Conservation (phyloP, 2,113 vertebrate genomes). For the Myanophis thanlyinensis region DNA sequence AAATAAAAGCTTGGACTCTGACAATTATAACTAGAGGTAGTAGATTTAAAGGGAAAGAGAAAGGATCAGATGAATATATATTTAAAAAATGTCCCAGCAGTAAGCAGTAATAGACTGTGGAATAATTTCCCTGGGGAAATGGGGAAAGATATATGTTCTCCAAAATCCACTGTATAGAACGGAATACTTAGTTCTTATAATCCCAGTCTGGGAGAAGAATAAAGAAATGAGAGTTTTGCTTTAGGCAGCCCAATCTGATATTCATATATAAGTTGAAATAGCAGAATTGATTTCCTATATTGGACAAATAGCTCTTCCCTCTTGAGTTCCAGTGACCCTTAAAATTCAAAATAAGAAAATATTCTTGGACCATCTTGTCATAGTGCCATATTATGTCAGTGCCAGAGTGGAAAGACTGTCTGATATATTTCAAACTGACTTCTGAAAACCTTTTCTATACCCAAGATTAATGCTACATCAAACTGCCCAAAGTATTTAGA, state of each 20-base stretch:
- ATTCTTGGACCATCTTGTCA: not conserved
- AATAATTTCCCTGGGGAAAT: constrained; percentile 8
- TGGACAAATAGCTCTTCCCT: not conserved
- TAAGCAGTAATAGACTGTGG: not conserved
- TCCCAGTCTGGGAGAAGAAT: not conserved
- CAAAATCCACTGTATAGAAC: not conserved
- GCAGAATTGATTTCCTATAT: not conserved
- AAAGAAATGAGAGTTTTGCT: not conserved
- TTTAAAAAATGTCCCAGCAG: constrained; percentile 2
- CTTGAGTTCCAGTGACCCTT: not conserved
- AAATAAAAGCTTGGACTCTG: not conserved
- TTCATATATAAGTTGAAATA: not conserved
- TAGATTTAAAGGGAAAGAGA: not conserved
- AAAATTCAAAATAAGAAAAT: not conserved
- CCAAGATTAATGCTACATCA: not conserved
- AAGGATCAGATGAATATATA: not conserved
- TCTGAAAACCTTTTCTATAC: not conserved
- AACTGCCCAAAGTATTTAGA: not conserved
- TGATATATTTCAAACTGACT: not conserved
- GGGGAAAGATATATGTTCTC: not conserved
- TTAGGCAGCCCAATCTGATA: not conserved
- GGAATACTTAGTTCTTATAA: not conserved
- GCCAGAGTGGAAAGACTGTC: not conserved
- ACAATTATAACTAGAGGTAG: not conserved
- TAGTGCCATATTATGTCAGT: not conserved